Percentiles rank a stretch among this genome's conserved stretches.
Conservation (phyloP, 2,888 invertebrate genomes). For the Netelia virgata region DNA sequence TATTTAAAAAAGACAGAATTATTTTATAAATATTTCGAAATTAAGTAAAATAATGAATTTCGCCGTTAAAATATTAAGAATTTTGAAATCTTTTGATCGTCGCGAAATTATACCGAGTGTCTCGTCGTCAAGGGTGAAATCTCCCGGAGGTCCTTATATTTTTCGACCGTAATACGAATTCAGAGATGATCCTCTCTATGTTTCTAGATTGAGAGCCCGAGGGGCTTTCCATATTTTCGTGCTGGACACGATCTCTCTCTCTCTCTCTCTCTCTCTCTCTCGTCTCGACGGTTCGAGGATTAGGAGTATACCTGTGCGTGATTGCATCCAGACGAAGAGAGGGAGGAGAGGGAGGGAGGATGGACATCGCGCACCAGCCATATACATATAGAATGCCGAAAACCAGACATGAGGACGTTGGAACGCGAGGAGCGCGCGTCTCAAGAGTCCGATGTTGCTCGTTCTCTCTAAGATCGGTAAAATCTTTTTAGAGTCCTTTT, state of each 20-base stretch:
- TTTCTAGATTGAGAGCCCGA: constrained; percentile 22
- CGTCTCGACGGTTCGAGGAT: constrained; percentile 46
- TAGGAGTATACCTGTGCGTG: constrained; percentile 66
- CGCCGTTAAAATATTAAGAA: not conserved
- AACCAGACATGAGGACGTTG: constrained; percentile 22
- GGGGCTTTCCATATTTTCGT: constrained; percentile 41
- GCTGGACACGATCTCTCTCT: constrained; percentile 36
- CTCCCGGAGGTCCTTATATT: constrained; percentile 36
- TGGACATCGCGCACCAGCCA: constrained; percentile 63
- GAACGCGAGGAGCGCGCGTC: constrained; percentile 24
- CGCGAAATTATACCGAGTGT: constrained; percentile 1
- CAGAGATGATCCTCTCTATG: constrained; percentile 44
- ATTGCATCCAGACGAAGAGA: constrained; percentile 50
- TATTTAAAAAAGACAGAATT: too few relatives aligned
- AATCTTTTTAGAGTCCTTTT: constrained; percentile 81
- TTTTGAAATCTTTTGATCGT: not conserved
- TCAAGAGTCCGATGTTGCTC: constrained; percentile 11
- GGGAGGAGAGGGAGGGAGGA: not conserved
- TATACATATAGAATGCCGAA: constrained; percentile 51
- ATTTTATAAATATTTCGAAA: too few relatives aligned
- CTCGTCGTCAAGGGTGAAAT: not conserved
- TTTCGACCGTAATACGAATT: constrained; percentile 42
- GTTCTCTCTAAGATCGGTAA: constrained; percentile 77
- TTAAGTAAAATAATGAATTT: not conserved
- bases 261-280: not conserved